A percentile compares a stretch with the other conserved stretches of the same genome.
These are phyloP conservation scores for Oryzias woworae DNA, from an alignment of 2,113 vertebrate genomes.

Conservation along the genomic window DNA sequence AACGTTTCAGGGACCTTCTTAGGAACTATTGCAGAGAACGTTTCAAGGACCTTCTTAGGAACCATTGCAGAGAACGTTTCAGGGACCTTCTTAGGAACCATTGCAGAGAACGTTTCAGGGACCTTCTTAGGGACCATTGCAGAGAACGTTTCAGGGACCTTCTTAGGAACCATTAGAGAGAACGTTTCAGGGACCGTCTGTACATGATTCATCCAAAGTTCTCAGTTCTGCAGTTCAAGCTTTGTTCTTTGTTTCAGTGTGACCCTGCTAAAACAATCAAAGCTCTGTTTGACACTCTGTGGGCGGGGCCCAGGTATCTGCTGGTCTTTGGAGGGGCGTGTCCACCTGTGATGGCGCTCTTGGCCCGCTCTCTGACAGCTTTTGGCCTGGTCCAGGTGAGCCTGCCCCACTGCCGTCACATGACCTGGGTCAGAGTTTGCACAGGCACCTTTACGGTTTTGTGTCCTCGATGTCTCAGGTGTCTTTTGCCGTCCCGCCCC, in stretches of 20 bases:
- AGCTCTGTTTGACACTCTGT: conserved; percentile 92
- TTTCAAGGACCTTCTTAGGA: no score
- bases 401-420: neutral
- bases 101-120: no score
- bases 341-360: conserved; percentile 85
- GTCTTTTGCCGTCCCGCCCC: conserved; percentile 85
- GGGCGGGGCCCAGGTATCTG: conserved; percentile 86
- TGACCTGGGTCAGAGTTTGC: neutral
- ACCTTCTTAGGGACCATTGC: no score
- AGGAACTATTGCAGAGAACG: no score
- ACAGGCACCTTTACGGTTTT: neutral
- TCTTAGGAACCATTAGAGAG: no score
- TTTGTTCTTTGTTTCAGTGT: conserved; percentile 27
- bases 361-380: conserved; percentile 87
- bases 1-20: no score
- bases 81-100: no score
- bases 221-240: neutral
- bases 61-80: no score
- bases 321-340: conserved; percentile 92
- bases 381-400: conserved; percentile 89
- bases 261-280: conserved; percentile 67
- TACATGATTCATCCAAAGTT: no score
- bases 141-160: no score
- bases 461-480: conserved; percentile 75
- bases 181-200: no score